phyloP scores from a whole-genome alignment of 2,888 invertebrate genomes.

The Notodonta ziczac region DNA sequence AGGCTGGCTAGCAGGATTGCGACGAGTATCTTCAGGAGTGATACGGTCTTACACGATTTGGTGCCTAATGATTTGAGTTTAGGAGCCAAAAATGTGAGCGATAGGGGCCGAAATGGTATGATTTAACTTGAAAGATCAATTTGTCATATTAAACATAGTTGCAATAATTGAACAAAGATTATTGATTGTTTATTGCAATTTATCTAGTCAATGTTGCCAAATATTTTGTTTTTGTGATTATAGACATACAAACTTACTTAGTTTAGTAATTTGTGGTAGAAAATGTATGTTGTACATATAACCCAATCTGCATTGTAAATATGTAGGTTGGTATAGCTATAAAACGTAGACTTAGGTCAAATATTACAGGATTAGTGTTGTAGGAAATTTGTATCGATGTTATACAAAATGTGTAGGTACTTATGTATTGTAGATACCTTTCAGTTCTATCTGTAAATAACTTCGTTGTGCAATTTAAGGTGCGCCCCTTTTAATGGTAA shows the following conservation, averaged over 20 bases:
- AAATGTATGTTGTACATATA: conserved; percentile 1
- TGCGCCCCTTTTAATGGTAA: no score
- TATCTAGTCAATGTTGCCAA: conserved; percentile 31
- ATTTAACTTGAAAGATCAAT: no score
- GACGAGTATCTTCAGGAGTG: conserved; percentile 75
- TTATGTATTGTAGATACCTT: no score
- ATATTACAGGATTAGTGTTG: no score
- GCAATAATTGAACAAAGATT: conserved; percentile 9
- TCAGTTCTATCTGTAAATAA: no score
- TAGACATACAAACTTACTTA: conserved; percentile 17
- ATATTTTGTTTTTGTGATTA: conserved; percentile 20
- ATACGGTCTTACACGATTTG: conserved; percentile 74
- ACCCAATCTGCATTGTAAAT: no score
- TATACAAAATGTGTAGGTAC: no score
- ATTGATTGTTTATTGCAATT: conserved; percentile 28
- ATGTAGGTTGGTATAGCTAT: no score
- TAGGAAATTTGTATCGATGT: no score
- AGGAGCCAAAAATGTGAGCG: conserved; percentile 59
- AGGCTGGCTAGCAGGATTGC: conserved; percentile 74
- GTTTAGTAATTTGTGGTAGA: background rate
- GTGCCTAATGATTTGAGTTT: conserved; percentile 80
- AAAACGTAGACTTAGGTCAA: no score
- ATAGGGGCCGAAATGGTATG: conserved; percentile 58
- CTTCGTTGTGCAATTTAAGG: no score
- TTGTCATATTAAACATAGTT: no score